Evolutionary conservation across 2,888 invertebrate genomes (phyloP).

Genomic region (Onchidella celtica): DNA sequence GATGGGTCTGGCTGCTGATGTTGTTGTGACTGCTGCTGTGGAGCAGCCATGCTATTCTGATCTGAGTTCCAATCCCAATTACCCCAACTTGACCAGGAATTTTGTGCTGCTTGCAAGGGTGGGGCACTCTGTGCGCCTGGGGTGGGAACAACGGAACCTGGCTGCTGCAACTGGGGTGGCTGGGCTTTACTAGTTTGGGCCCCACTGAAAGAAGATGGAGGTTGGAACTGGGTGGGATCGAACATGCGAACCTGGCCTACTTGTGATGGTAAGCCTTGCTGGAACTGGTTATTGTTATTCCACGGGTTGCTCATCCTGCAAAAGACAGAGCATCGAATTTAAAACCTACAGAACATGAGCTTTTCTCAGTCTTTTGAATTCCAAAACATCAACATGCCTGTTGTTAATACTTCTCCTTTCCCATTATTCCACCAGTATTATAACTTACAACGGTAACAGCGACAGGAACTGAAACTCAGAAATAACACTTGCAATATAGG

Average conservation of each 20-base stretch:
- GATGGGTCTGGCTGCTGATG: not conserved
- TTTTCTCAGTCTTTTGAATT: no score
- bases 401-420: no score
- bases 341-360: no score
- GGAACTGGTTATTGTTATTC: constrained; percentile 40
- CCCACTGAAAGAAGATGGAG: constrained; percentile 14
- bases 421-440: no score
- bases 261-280: constrained; percentile 47
- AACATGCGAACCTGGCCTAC: constrained; percentile 62
- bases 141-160: not conserved
- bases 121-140: not conserved
- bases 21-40: not conserved
- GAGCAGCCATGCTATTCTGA: not conserved
- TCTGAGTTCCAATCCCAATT: constrained; percentile 30
- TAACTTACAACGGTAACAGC: no score
- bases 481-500: no score
- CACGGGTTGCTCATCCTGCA: constrained; percentile 51
- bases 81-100: constrained; percentile 52
- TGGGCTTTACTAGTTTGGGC: not conserved
- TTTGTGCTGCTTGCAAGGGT: not conserved
- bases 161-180: not conserved
- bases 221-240: constrained; percentile 67
- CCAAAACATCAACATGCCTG: no score
- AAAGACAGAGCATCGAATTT: not conserved
- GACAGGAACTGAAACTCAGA: no score